Evolutionary conservation across 1,140 invertebrate genomes (phyloP).

Genomic region (Heliconius hewitsoni): DNA sequence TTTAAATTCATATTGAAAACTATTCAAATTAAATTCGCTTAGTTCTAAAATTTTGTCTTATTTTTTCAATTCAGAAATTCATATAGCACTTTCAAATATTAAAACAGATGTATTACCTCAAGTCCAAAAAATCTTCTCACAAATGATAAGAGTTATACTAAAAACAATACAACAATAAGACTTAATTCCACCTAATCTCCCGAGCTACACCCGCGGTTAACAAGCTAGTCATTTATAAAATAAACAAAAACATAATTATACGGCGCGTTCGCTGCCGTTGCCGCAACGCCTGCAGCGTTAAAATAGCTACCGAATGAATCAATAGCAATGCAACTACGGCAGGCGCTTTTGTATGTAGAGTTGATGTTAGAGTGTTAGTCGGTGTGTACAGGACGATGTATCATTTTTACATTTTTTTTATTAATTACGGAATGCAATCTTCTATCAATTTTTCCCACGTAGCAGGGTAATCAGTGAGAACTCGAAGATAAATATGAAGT

Average conservation of each 20-base stretch:
- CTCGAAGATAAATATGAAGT: no score
- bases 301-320: slow-evolving; percentile 27
- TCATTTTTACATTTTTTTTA: background rate
- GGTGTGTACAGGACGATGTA: background rate
- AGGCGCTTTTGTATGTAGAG: slow-evolving; percentile 15
- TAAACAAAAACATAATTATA: slow-evolving; percentile 20
- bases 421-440: background rate
- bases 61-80: no score
- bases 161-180: background rate
- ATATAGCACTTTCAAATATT: no score
- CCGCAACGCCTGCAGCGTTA: slow-evolving; percentile 21
- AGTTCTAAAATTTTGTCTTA: no score
- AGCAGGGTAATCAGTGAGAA: no score
- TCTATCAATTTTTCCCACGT: background rate
- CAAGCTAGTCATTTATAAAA: slow-evolving; percentile 22
- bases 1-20: no score
- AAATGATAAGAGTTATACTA: background rate
- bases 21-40: no score
- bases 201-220: slow-evolving; percentile 1
- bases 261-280: background rate
- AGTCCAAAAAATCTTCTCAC: background rate
- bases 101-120: no score
- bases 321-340: slow-evolving; percentile 13
- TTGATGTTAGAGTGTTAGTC: background rate
- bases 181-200: background rate